Conservation (phyloP, 1,140 invertebrate genomes). For the Conopomorpha cramerella region DNA sequence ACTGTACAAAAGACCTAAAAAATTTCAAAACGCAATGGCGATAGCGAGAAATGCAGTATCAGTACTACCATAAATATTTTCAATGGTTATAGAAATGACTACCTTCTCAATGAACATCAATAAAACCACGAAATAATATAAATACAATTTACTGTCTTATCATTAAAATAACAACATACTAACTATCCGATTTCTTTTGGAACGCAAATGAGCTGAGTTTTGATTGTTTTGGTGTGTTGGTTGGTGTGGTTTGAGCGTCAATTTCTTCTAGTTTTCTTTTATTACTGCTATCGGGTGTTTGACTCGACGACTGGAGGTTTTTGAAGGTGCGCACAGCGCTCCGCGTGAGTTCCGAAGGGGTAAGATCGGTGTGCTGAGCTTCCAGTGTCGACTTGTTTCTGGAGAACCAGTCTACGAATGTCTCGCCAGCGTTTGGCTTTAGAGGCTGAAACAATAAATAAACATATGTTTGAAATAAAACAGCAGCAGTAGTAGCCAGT, state of each 20-base stretch:
- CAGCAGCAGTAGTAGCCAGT: too few species aligned
- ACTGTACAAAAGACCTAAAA: too few species aligned
- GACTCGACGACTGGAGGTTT: conserved; percentile 20
- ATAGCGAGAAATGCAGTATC: too few species aligned
- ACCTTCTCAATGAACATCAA: too few species aligned
- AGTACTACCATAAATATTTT: too few species aligned
- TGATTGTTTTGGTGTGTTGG: conserved; percentile 43
- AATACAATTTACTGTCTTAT: neutral
- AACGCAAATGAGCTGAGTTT: conserved; percentile 55
- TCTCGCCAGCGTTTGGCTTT: conserved; percentile 31
- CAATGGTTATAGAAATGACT: too few species aligned
- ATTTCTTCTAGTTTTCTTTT: conserved; percentile 44
- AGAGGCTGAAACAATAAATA: conserved; percentile 26
- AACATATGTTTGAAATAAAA: too few species aligned
- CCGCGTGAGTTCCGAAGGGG: conserved; percentile 58
- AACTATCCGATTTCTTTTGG: conserved; percentile 40
- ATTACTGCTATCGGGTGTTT: conserved; percentile 10
- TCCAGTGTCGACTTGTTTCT: conserved; percentile 60
- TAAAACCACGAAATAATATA: too few species aligned
- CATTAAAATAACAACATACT: too few species aligned
- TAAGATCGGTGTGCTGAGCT: conserved; percentile 60
- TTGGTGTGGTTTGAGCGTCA: conserved; percentile 13
- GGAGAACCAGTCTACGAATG: conserved; percentile 64
- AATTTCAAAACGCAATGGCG: too few species aligned
- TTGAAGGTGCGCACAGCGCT: conserved; percentile 60